Conservation (phyloP, 2,113 vertebrate species). For the Loxodonta africana region DNA sequence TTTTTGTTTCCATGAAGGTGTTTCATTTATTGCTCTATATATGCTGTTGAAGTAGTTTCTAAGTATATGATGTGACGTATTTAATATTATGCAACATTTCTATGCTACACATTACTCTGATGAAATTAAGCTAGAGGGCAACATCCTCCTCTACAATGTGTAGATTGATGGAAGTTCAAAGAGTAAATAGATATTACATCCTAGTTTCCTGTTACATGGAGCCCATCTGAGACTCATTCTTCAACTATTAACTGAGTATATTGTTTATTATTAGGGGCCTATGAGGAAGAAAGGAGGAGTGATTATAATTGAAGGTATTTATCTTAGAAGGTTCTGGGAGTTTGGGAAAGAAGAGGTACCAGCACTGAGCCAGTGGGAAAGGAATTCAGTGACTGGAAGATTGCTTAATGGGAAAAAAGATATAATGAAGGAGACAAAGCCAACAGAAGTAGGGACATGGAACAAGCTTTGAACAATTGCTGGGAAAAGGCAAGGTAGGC, state of each 20-base stretch:
- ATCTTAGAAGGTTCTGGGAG: slow-evolving; percentile 50
- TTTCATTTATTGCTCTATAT: not conserved
- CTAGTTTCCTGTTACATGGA: slow-evolving; percentile 3
- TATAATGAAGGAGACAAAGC: slow-evolving; percentile 55
- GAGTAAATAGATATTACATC: slow-evolving; percentile 29
- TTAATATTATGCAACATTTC: not conserved
- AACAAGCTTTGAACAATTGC: slow-evolving; percentile 51
- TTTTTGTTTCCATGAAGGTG: not conserved
- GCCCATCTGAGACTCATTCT: slow-evolving; percentile 48
- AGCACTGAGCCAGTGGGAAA: slow-evolving; percentile 48
- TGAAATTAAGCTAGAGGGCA: not conserved
- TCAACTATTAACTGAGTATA: not conserved
- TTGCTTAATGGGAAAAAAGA: slow-evolving; percentile 57
- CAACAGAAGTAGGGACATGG: not conserved
- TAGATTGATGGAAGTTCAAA: not conserved
- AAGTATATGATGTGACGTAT: not conserved
- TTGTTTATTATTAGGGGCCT: slow-evolving; percentile 78
- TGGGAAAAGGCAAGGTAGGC: not conserved
- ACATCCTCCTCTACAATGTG: not conserved
- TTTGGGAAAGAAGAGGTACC: not conserved
- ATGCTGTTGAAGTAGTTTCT: not conserved
- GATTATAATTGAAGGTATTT: slow-evolving; percentile 65
- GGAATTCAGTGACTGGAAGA: not conserved
- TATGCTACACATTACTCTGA: not conserved
- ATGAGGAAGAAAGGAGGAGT: slow-evolving; percentile 52